Base-by-base conservation (phyloP, 2,888 invertebrate genomes). In the Ectropis crepuscularia region DNA sequence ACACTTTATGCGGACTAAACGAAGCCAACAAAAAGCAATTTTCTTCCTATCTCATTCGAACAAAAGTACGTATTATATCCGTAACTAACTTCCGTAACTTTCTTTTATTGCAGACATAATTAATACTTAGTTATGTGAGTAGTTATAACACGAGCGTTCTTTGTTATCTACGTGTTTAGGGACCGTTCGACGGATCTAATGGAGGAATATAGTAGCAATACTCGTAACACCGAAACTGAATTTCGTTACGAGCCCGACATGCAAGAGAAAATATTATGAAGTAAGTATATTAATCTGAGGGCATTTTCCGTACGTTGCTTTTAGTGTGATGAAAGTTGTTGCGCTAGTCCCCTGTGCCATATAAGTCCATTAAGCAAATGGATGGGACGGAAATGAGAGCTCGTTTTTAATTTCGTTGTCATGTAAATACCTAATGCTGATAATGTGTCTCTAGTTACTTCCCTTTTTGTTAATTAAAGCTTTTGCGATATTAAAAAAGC, bases 301-400 rank as follows among this genome's bases (percentile, higher is more conserved):
- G 86, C 81, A 88, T 90, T 88, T 88, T 85, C 86, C 83, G 87
- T 89, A 87, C 85, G 87, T 82, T 85, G 90, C 90, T 91, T 92
- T 90, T 90, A 90, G 90, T 89, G 83, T 90, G 89, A 90, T 90
- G 90, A 90, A 91, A 90, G 89, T 91, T 85, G 82, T 91, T 85
- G 82, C 81, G 80, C 81, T 71, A 86, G 85, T 88, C 90, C 90
- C 90, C 80, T 73, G 90, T 86, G 90, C 85, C 86, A 78, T 85
- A 87, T 88, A 88, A 88, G 87, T 88, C 90, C 92, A 90, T 91
- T 92, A 92, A 82, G 85, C 83, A 92, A 90, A 92, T 91, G 90
- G 88, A 88, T 86, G 85, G 74, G 81, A 85, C 83, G 82, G 86
- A 85, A 90, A 90, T 87, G 87, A 86, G 86, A 85, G 83, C 83